Evolutionary conservation across 1,140 invertebrate genomes (phyloP).

Genomic region (Danaus melanippus): DNA sequence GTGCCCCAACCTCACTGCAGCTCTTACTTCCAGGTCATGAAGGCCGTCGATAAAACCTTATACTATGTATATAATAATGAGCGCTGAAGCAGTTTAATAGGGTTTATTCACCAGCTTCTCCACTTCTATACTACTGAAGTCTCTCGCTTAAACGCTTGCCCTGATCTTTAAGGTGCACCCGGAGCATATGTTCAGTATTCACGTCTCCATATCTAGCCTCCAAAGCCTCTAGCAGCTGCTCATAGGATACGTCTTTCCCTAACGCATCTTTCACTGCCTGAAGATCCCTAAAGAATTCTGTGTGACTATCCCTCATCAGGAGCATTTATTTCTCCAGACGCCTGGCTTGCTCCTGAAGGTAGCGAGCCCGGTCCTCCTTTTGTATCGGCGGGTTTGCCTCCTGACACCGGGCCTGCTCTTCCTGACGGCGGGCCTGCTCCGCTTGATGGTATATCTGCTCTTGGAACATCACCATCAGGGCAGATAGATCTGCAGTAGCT

Average conservation of each 20-base stretch:
- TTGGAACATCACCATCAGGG: no score
- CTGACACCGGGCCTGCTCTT: no score
- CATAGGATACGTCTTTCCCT: neutral
- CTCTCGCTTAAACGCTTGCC: neutral
- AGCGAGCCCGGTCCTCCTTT: no score
- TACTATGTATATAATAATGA: conserved; percentile 1
- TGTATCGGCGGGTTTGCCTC: no score
- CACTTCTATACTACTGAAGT: conserved; percentile 7
- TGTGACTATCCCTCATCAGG: no score
- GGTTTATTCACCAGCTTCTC: conserved; percentile 8
- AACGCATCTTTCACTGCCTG: no score
- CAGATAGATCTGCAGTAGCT: no score
- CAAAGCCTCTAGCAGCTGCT: neutral
- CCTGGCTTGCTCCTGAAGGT: no score
- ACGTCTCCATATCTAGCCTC: neutral
- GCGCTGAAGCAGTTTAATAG: neutral
- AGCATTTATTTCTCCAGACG: no score
- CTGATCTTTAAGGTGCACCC: neutral
- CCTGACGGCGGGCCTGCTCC: no score
- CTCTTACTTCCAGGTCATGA: conserved; percentile 9
- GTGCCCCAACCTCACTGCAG: conserved; percentile 10
- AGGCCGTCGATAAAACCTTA: conserved; percentile 12
- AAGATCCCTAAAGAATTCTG: no score
- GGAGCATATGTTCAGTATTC: neutral
- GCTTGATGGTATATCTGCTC: no score